A percentile compares a stretch with the other conserved stretches of the same genome.
phyloP scores from a whole-genome alignment of 37 sponge, comb jelly and placozoan genomes.

The Amphimedon queenslandica region DNA sequence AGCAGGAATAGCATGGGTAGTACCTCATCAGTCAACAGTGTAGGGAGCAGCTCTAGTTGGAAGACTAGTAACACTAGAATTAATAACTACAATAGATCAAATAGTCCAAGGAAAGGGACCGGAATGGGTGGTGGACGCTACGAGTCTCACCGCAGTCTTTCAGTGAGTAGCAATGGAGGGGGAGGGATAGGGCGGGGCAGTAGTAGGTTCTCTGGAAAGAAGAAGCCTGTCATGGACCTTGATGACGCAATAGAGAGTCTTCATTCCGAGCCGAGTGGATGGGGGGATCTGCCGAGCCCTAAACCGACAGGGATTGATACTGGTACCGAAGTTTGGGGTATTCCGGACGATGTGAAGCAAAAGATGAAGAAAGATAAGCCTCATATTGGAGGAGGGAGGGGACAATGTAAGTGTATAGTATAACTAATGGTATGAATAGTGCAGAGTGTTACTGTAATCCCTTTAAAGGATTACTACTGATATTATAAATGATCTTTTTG shows the following conservation, averaged over 20 bases:
- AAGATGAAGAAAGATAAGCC: background rate
- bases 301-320: constrained; percentile 48
- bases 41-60: constrained; percentile 39
- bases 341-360: constrained; percentile 33
- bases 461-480: too few relatives aligned
- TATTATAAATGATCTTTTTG: too few relatives aligned
- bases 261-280: constrained; percentile 64
- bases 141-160: background rate
- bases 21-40: constrained; percentile 42
- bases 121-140: too few relatives aligned
- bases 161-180: background rate
- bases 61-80: constrained; percentile 6
- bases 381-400: background rate
- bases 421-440: background rate
- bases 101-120: background rate
- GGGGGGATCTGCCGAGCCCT: constrained; percentile 76
- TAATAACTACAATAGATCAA: background rate
- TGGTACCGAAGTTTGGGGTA: constrained; percentile 72
- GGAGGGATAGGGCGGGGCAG: background rate
- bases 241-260: constrained; percentile 42
- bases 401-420: background rate
- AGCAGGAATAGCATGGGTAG: constrained; percentile 10
- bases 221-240: constrained; percentile 24
- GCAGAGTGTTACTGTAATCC: background rate
- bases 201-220: background rate